These are phyloP conservation scores for Dendrocincla tyrannina DNA, from an alignment of 2,797 vertebrate genomes.

Conservation along the genomic window DNA sequence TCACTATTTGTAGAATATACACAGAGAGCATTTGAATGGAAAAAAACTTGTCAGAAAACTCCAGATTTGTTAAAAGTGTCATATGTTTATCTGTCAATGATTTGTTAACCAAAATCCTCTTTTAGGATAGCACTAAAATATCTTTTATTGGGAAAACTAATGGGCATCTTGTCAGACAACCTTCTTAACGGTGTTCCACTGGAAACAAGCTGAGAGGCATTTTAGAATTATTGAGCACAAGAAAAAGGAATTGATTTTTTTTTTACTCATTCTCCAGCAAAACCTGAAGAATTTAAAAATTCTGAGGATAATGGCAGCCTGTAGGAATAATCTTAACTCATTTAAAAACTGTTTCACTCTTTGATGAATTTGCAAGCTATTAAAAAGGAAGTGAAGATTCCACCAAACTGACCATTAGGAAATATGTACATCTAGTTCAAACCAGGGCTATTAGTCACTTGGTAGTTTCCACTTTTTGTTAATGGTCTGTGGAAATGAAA, in stretches of 20 bases:
- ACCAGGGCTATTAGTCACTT: neutral
- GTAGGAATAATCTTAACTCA: neutral
- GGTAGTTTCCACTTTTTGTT: slow-evolving; percentile 1
- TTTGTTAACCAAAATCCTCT: neutral
- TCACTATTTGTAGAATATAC: neutral
- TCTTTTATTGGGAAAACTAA: neutral
- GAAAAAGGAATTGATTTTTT: neutral
- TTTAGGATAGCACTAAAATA: neutral
- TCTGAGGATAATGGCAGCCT: neutral
- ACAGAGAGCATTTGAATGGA: neutral
- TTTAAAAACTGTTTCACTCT: neutral
- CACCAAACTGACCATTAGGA: neutral
- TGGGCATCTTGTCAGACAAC: neutral
- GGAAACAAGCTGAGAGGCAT: neutral
- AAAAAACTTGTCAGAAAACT: neutral
- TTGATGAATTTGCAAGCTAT: neutral
- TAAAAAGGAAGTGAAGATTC: neutral
- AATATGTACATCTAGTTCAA: neutral
- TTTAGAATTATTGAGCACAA: neutral
- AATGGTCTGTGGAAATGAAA: neutral
- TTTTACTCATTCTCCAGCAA: neutral
- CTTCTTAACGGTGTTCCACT: neutral
- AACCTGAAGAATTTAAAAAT: neutral
- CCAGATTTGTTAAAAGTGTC: neutral
- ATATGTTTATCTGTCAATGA: neutral